Base-by-base conservation (phyloP, 2,888 invertebrate genomes). In the Tachina grossa region DNA sequence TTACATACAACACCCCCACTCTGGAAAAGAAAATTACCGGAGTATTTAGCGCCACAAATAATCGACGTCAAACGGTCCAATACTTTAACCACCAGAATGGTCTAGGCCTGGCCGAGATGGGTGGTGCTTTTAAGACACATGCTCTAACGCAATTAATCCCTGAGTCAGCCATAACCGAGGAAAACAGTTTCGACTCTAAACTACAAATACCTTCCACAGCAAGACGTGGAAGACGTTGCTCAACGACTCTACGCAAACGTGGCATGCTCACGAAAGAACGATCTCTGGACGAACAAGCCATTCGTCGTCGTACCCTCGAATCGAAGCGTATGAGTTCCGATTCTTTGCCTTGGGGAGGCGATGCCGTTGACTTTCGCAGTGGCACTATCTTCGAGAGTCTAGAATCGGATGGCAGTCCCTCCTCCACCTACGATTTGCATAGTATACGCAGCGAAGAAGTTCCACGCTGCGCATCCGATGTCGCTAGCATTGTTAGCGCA, bases 1-100 rank as follows among this genome's bases (percentile, higher is more conserved):
- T 97, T 92, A 96, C 95, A 47, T 97, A 97, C 93, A 96, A 96
- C 92, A 96, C 96, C 87, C 96, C 96, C 6, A 91, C 92, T 71
- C 87, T 93, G 87, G 93, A 93, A 49, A 93, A 92, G 81, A 92
- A 92, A 84, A 91, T 91, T 45, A 90, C 91, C 3, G 88, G 86
- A 61, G 72, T 75, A 14, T 13, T 87, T 10, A 80, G 45, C 47
- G 71, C 78, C 14, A 82, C 65, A 31, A 89, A 89, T 11, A 90
- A 89, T 78, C 90, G 93, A 13, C 91, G 93, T 14, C 93, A 93
- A 87, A 93, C 93, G 51, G 88, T 93, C 8, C 93, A 93, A 76
- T 92, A 92, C 85, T 92, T 93, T 74, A 91, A 92, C 85, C 92
- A 92, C 45, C 90, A 90, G 47, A 88, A 89, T 76, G 91, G 91